These are phyloP conservation scores for Dynastes maya DNA, from an alignment of 2,888 invertebrate species.

Conservation along the genomic window DNA sequence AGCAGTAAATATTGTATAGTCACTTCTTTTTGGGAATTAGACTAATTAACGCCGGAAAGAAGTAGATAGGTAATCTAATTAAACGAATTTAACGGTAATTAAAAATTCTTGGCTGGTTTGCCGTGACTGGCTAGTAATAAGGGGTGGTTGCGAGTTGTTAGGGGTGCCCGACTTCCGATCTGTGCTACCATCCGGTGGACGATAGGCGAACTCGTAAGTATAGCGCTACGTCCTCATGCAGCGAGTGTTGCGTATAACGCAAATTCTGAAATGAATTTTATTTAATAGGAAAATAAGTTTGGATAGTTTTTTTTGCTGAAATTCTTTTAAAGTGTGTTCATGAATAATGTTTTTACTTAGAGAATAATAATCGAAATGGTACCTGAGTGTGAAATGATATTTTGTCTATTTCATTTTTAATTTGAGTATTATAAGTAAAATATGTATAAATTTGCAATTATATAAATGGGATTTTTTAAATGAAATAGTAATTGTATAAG, in stretches of 20 bases:
- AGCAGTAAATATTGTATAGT: conserved; percentile 43
- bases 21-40: conserved; percentile 28
- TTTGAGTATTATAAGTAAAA: too few relatives aligned
- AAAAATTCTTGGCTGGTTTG: conserved; percentile 59
- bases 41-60: conserved; percentile 45
- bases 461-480: too few relatives aligned
- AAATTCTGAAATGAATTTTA: too few relatives aligned
- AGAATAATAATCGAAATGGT: too few relatives aligned
- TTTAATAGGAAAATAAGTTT: too few relatives aligned
- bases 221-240: conserved; percentile 30
- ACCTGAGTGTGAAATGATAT: too few relatives aligned
- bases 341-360: too few relatives aligned
- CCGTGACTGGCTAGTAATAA: conserved; percentile 31
- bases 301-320: too few relatives aligned
- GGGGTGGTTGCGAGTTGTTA: conserved; percentile 42
- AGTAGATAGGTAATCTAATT: conserved; percentile 58
- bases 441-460: too few relatives aligned
- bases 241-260: conserved; percentile 20
- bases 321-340: too few relatives aligned
- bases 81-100: conserved; percentile 60
- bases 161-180: conserved; percentile 58
- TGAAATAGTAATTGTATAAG: too few relatives aligned
- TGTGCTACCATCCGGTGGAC: conserved; percentile 64
- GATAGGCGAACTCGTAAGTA: conserved; percentile 57
- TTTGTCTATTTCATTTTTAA: too few relatives aligned